These are phyloP conservation scores for Eudasyphora cyanicolor DNA, from an alignment of 2,888 invertebrate genomes.

Conservation along the genomic window DNA sequence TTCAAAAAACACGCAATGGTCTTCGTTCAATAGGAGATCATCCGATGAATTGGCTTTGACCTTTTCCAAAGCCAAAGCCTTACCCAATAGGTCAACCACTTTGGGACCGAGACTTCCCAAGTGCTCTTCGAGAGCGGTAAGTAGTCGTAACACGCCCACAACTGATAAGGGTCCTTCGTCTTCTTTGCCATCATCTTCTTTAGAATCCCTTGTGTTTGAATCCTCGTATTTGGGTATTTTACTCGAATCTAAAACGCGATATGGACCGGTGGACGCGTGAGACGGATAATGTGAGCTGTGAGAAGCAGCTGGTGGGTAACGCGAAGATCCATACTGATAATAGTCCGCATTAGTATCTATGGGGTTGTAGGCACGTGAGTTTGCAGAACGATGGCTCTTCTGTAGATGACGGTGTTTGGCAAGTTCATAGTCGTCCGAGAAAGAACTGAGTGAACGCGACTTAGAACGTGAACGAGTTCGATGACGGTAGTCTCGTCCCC, in stretches of 20 bases:
- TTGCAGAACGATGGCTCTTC: constrained; percentile 43
- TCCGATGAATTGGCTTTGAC: constrained; percentile 87
- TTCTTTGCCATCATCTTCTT: constrained; percentile 76
- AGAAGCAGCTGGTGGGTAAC: constrained; percentile 47
- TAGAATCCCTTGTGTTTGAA: constrained; percentile 62
- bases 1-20: constrained; percentile 88
- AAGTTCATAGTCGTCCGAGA: constrained; percentile 63
- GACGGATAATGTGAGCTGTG: constrained; percentile 65
- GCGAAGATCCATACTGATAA: constrained; percentile 54
- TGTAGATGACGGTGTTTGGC: constrained; percentile 52
- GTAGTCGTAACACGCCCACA: constrained; percentile 86
- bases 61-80: constrained; percentile 90
- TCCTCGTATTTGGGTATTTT: constrained; percentile 77
- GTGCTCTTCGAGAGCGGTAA: constrained; percentile 91
- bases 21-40: constrained; percentile 86
- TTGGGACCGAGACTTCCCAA: constrained; percentile 92
- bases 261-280: constrained; percentile 55
- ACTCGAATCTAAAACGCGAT: constrained; percentile 76
- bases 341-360: constrained; percentile 54
- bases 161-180: constrained; percentile 82
- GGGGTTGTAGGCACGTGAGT: constrained; percentile 51
- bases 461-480: constrained; percentile 50
- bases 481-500: constrained; percentile 57
- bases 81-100: constrained; percentile 87
- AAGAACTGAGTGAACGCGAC: constrained; percentile 57